Conservation (phyloP, 2,888 invertebrate genomes). For the Limnephilus auricula region DNA sequence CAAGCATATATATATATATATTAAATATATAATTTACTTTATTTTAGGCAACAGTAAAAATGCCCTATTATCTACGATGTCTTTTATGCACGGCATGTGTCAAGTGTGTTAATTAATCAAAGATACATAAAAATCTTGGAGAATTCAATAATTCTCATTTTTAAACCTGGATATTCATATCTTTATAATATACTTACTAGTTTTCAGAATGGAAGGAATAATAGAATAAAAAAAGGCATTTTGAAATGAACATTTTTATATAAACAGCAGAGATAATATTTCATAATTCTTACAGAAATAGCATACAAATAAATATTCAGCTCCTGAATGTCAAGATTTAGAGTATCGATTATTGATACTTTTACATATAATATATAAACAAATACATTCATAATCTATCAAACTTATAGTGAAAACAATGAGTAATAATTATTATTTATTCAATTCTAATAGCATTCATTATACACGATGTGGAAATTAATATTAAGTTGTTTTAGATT, state of each 20-base stretch:
- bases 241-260: constrained; percentile 65
- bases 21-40: too few relatives aligned
- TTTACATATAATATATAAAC: background rate
- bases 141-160: background rate
- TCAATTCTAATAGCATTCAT: constrained; percentile 27
- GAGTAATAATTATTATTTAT: background rate
- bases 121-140: background rate
- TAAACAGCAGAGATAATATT: constrained; percentile 64
- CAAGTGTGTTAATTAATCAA: too few relatives aligned
- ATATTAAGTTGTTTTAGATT: background rate
- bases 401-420: background rate
- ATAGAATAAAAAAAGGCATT: constrained; percentile 17
- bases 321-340: constrained; percentile 19
- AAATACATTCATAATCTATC: background rate
- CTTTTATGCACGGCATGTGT: too few relatives aligned
- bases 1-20: too few relatives aligned
- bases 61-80: too few relatives aligned
- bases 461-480: constrained; percentile 4
- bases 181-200: background rate
- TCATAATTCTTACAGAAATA: constrained; percentile 50
- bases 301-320: constrained; percentile 47
- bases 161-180: background rate
- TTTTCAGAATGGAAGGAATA: background rate
- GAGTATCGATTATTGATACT: background rate
- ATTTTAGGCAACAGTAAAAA: too few relatives aligned